Evolutionary conservation across 2,888 invertebrate species (phyloP).

Genomic region (Amphipyra berbera): DNA sequence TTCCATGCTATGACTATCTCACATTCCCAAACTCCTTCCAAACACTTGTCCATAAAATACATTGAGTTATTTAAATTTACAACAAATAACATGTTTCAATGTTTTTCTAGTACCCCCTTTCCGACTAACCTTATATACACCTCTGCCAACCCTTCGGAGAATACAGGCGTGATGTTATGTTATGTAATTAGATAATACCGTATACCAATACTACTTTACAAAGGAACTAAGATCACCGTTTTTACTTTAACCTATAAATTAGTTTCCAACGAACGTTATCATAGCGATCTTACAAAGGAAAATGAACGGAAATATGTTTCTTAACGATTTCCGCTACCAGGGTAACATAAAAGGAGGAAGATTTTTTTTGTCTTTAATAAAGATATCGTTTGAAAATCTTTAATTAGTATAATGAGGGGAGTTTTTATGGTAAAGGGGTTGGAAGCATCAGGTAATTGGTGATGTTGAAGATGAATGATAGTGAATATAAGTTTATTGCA

Average conservation of each 20-base stretch:
- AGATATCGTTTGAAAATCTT: constrained; percentile 38
- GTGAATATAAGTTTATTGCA: neutral
- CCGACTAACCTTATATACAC: too few species aligned
- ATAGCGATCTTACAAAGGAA: constrained; percentile 43
- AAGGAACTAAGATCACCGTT: constrained; percentile 11
- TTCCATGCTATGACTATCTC: too few species aligned
- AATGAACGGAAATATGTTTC: constrained; percentile 58
- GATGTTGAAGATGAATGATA: constrained; percentile 3
- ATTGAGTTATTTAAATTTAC: too few species aligned
- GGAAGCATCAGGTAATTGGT: constrained; percentile 10
- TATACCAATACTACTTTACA: constrained; percentile 6
- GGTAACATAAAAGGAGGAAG: constrained; percentile 34
- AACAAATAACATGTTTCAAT: too few species aligned
- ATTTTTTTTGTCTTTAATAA: constrained; percentile 34
- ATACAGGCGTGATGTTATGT: too few species aligned
- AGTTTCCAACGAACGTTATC: constrained; percentile 20
- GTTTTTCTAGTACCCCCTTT: too few species aligned
- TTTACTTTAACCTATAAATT: constrained; percentile 43
- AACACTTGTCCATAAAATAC: too few species aligned
- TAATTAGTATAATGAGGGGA: constrained; percentile 45
- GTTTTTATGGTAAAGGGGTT: constrained; percentile 17
- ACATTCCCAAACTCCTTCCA: too few species aligned
- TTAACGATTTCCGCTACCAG: constrained; percentile 57
- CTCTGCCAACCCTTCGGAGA: too few species aligned
- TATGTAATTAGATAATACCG: too few species aligned